Evolutionary conservation across 2,888 invertebrate genomes (phyloP), one percentile per base, ranked within the genome.

Genomic region (Drosophila quinaria): DNA sequence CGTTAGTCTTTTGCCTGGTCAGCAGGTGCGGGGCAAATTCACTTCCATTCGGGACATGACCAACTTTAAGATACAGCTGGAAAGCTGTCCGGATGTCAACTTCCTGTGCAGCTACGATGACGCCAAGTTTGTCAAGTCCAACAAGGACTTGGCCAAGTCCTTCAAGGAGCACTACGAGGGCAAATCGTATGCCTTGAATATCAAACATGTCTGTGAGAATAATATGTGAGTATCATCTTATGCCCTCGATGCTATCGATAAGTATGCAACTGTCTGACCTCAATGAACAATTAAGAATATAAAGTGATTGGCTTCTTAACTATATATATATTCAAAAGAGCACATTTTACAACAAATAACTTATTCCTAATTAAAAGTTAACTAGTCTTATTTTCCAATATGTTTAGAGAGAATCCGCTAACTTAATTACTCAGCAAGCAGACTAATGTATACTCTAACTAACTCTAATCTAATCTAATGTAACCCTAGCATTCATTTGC

Each of bases 401-500:
- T 19, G 19, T 19, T 2, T 19, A 19, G 19, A 19, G 19, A 19
- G 19, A 19, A 19, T 19, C 19, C 2, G 19, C 19, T 19, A 19
- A 19, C 2, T 19, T 19, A 19, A 19, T 19, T 19, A 19, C 19
- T 19, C 19, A 19, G 19, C 19, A 19, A 19, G 19, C 19, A 19
- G 19, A 19, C 19, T 19, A 19, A n/a, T n/a, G 22, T 4, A 22
- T 22, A 22, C 22, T 5, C 4, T 25, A 25, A 25, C 25, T 22
- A 3, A 22, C 22, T 22, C 22, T 3, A 22, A 2, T 25, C 5
- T 4, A 25, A n/a, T 5, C 25, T 25, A 25, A 31, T 31, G 3
- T 10, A 93, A 93, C 4, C 93, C 2, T 91, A 96, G 96, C 70
- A 92, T 96, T 72, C 93, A 95, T 61, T 94, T 96, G 61, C 95